Evolutionary conservation across 1,140 invertebrate species (phyloP), one percentile per base, ranked within the genome.

Genomic region (Eciton burchellii): DNA sequence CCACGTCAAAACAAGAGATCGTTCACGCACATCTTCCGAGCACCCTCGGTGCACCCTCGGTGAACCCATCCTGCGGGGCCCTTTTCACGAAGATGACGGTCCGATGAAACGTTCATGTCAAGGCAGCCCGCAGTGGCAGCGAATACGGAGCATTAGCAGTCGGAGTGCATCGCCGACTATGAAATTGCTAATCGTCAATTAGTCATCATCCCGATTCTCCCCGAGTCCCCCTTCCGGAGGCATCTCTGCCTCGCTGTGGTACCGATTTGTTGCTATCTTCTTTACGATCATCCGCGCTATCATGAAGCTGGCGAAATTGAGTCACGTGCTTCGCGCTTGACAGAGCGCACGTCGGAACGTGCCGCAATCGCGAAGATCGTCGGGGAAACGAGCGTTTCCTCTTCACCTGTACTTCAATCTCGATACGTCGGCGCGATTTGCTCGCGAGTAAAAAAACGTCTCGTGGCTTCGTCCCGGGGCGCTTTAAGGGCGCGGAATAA

Each of bases 1-100:
- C 81, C 81, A 92, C 91, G 93, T 94, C 93, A 94, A 93, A 94
- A 94, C 93, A 94, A 92, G 89, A 85, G 89, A 94, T 93, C 91
- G 81, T 92, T 90, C 89, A 93, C 89, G 92, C 74, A n/a, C n/a
- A n/a, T 43, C 19, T 19, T 24, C 52, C 45, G 19, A 29, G 21
- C 21, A 79, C 52, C 43, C 59, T 52, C 8, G 52, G 6, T 45
- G 52, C 8, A 79, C 52, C 43, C 59, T 52, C 8, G 52, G 6
- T 45, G 52, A n/a, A n/a, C n/a, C n/a, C n/a, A n/a, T n/a, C 8
- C 24, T 9, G 49, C 16, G 49, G 45, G 29, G 26, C 1, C 24
- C 14, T 24, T 24, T 52, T 35, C 16, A 35, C 66, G 54, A 8
- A 3, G n/a, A n/a, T n/a, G n/a, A n/a, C n/a, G n/a, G n/a, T n/a